Evolutionary conservation across 2,888 invertebrate species (phyloP).

Genomic region (Eupeodes latifasciatus): DNA sequence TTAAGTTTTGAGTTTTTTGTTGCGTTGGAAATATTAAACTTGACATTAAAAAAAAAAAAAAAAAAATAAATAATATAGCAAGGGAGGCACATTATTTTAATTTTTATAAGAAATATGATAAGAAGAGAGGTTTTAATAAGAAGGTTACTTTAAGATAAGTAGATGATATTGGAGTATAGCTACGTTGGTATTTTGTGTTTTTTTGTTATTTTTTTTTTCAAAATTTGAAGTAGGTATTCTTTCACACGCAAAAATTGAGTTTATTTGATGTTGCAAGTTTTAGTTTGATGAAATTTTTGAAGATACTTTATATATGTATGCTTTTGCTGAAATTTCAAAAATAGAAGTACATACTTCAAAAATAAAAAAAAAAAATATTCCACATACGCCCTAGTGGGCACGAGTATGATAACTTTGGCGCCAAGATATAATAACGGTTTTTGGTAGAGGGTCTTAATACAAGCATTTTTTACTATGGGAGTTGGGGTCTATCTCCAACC

Average conservation of each 20-base stretch:
- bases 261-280: no score
- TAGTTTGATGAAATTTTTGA: no score
- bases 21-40: background rate
- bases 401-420: no score
- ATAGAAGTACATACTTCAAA: no score
- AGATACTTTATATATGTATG: no score
- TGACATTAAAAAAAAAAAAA: background rate
- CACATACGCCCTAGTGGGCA: no score
- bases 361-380: no score
- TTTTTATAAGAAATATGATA: constrained; percentile 15
- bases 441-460: no score
- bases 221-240: background rate
- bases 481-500: no score
- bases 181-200: background rate
- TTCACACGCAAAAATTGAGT: no score
- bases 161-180: background rate
- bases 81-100: background rate
- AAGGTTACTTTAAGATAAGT: background rate
- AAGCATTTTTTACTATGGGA: no score
- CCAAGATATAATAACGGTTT: no score
- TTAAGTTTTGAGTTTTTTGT: background rate
- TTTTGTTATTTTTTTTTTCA: background rate
- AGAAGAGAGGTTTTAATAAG: background rate
- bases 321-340: background rate
- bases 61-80: background rate